These are phyloP conservation scores for Gallinago jamesoni DNA, from an alignment of 2,113 vertebrate genomes.

Conservation along the genomic window DNA sequence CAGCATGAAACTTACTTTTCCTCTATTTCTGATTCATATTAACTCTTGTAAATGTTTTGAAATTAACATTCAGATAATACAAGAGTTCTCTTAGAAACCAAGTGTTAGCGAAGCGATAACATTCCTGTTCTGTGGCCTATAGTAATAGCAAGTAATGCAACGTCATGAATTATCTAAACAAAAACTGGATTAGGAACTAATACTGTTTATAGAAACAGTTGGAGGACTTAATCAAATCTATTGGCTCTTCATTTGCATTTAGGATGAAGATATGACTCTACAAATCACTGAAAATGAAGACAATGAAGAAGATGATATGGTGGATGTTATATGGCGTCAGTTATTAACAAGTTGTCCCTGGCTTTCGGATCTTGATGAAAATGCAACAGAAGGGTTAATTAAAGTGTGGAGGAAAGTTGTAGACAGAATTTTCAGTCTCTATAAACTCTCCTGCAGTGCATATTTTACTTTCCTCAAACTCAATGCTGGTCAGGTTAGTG, in stretches of 20 bases:
- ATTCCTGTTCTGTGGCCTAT: not conserved
- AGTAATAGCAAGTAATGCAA: not conserved
- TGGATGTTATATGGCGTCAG: constrained; percentile 95
- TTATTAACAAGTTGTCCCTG: constrained; percentile 90
- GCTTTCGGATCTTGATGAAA: constrained; percentile 90
- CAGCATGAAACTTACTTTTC: not conserved
- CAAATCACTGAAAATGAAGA: constrained; percentile 91
- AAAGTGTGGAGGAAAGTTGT: constrained; percentile 93
- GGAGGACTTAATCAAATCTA: not conserved
- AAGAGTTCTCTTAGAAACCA: not conserved
- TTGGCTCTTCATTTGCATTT: not conserved
- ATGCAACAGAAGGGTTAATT: constrained; percentile 90
- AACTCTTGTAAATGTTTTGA: not conserved
- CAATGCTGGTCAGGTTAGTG: constrained; percentile 88
- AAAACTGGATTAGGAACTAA: not conserved
- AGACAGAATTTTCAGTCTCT: constrained; percentile 96
- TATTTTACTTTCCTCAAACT: constrained; percentile 99
- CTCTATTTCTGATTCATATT: not conserved
- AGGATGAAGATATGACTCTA: constrained; percentile 98
- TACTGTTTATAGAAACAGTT: not conserved
- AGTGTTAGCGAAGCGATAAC: not conserved
- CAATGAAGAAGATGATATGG: constrained; percentile 94
- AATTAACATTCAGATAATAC: not conserved
- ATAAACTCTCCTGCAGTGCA: constrained; percentile 93
- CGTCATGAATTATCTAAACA: not conserved